Evolutionary conservation across 2,888 invertebrate genomes (phyloP).

Genomic region (Tromatobia lineatoria): DNA sequence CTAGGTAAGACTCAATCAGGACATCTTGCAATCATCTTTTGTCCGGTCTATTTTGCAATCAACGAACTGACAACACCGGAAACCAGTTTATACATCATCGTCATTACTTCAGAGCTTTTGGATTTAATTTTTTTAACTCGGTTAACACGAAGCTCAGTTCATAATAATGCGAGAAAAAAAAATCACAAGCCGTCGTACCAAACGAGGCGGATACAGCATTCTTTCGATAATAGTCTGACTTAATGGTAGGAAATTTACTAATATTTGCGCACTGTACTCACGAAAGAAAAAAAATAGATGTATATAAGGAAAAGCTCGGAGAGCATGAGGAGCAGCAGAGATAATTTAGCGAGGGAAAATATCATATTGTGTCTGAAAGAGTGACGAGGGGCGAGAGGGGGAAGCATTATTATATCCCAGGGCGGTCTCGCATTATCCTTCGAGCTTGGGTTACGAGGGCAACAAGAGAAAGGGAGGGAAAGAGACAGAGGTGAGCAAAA

Average conservation of each 20-base stretch:
- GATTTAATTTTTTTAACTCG: too few relatives aligned
- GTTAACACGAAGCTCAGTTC: too few relatives aligned
- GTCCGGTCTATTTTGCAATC: too few relatives aligned
- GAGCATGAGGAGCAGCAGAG: slow-evolving; percentile 66
- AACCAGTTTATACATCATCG: too few relatives aligned
- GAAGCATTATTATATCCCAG: slow-evolving; percentile 64
- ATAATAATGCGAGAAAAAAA: slow-evolving; percentile 11
- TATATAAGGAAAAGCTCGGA: slow-evolving; percentile 20
- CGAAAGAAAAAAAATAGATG: background rate
- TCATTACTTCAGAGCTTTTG: too few relatives aligned
- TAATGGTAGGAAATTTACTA: slow-evolving; percentile 19
- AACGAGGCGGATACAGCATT: background rate
- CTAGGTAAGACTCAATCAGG: too few relatives aligned
- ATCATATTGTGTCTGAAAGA: slow-evolving; percentile 74
- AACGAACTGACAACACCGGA: too few relatives aligned
- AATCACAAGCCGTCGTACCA: background rate
- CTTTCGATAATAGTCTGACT: background rate
- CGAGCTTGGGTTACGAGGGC: slow-evolving; percentile 57
- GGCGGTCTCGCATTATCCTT: slow-evolving; percentile 58
- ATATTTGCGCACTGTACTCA: background rate
- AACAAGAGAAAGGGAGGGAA: slow-evolving; percentile 31
- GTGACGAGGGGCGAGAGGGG: slow-evolving; percentile 47
- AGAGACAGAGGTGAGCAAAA: slow-evolving; percentile 26
- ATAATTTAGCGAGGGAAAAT: slow-evolving; percentile 78
- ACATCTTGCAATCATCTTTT: too few relatives aligned